Conservation (phyloP, 2,797 vertebrate species). For the Myotis myotis region DNA sequence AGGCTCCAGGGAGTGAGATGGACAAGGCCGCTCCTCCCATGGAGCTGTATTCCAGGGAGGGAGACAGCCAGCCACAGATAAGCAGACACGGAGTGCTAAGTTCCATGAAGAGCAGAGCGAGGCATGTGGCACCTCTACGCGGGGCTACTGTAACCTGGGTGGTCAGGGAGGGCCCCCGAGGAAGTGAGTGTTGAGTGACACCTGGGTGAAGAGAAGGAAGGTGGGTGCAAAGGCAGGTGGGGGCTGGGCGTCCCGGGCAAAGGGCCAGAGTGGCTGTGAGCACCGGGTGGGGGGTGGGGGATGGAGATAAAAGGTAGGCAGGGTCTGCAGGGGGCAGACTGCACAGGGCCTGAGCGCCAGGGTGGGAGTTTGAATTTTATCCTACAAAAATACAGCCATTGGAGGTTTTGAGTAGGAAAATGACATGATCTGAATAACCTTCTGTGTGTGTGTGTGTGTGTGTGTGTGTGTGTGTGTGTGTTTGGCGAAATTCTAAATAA, state of each 20-base stretch:
- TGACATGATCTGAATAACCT: background rate
- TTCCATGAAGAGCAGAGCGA: background rate
- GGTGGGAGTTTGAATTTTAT: background rate
- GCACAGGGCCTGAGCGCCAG: background rate
- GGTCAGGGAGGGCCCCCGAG: background rate
- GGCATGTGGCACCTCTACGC: accelerated
- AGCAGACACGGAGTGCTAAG: background rate
- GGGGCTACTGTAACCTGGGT: accelerated
- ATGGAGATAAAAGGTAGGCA: background rate
- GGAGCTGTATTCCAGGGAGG: background rate
- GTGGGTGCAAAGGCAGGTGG: background rate
- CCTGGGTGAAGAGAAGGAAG: background rate
- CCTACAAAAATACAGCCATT: background rate
- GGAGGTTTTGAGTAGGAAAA: background rate
- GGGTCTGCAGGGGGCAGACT: background rate
- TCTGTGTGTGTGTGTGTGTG: background rate
- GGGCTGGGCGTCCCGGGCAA: background rate
- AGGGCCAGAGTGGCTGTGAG: background rate
- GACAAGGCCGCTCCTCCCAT: background rate
- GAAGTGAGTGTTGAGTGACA: background rate
- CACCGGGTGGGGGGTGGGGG: accelerated
- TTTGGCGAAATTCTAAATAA: background rate
- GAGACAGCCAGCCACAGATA: background rate
- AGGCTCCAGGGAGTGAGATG: background rate
- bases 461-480: background rate